Evolutionary conservation across 2,113 vertebrate species (phyloP).

Genomic region (Microtus montanus): DNA sequence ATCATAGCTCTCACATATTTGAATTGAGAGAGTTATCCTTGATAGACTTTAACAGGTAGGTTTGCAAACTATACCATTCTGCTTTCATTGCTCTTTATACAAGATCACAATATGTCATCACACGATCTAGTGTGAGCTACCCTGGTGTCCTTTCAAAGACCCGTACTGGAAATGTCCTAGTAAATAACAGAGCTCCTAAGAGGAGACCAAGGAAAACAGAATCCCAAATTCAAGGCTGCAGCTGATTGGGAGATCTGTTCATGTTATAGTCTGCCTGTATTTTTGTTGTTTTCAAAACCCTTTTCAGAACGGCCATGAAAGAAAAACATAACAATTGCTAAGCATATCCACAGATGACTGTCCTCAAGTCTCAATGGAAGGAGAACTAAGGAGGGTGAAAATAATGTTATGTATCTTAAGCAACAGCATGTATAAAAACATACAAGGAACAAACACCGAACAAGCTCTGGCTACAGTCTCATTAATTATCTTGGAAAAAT

Average conservation of each 20-base stretch:
- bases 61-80: slow-evolving; percentile 4
- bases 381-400: not conserved
- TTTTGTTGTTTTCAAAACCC: not conserved
- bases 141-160: not conserved
- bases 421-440: not conserved
- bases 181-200: not conserved
- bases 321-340: not conserved
- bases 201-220: not conserved
- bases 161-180: not conserved
- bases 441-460: not conserved
- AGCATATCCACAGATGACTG: not conserved
- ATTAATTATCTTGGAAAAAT: not conserved
- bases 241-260: not conserved
- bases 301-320: not conserved
- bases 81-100: not conserved
- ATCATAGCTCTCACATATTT: slow-evolving; percentile 28
- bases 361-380: not conserved
- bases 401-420: not conserved
- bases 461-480: not conserved
- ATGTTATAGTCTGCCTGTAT: not conserved
- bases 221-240: not conserved
- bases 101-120: not conserved
- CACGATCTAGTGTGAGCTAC: not conserved
- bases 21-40: slow-evolving; percentile 32
- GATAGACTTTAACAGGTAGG: not conserved